These are phyloP conservation scores for Dermatemys mawii DNA, from an alignment of 2,113 vertebrate genomes.

Conservation along the genomic window DNA sequence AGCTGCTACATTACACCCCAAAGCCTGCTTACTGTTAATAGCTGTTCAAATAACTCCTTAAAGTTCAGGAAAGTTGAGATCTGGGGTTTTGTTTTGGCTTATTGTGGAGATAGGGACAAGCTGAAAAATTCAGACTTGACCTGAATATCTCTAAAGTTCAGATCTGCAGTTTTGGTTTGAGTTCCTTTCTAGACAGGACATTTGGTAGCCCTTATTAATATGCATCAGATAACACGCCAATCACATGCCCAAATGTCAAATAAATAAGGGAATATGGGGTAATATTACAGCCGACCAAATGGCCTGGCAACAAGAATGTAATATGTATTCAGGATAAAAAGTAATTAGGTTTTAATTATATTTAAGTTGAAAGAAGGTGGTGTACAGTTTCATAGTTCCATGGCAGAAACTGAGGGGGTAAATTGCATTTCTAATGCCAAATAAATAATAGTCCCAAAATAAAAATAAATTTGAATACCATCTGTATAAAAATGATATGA, in stretches of 20 bases:
- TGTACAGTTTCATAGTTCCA: neutral
- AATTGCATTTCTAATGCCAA: neutral
- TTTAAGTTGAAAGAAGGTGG: neutral
- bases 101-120: neutral
- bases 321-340: neutral
- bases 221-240: neutral
- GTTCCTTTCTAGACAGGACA: neutral
- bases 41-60: neutral
- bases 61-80: neutral
- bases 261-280: neutral
- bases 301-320: neutral
- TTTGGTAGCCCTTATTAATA: neutral
- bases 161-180: neutral
- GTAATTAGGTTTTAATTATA: accelerated
- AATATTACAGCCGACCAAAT: neutral
- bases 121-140: neutral
- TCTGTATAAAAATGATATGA: neutral
- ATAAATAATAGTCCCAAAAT: neutral
- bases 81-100: neutral
- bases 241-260: neutral
- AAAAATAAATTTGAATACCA: neutral
- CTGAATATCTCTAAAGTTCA: neutral
- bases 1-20: neutral
- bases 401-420: neutral
- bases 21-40: neutral